These are phyloP conservation scores for Drosophila fulvimacula DNA, from an alignment of 2,888 invertebrate genomes.

Conservation along the genomic window DNA sequence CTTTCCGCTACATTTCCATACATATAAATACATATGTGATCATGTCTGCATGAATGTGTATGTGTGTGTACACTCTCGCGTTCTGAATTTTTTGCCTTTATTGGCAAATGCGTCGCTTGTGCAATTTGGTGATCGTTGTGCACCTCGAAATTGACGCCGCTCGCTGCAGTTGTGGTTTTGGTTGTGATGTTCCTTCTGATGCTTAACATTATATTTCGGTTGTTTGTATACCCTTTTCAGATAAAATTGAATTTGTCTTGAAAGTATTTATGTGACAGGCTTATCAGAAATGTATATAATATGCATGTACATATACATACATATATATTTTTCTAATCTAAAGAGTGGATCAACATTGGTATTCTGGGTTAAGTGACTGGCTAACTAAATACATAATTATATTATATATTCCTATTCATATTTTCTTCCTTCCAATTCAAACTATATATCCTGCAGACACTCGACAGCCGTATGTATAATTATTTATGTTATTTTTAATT, in stretches of 20 bases:
- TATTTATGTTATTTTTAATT: not conserved
- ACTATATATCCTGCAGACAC: not conserved
- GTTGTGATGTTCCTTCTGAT: not conserved
- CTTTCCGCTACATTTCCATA: slow-evolving; percentile 39
- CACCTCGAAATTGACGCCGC: not conserved
- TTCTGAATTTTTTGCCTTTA: not conserved
- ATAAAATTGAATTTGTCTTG: not conserved
- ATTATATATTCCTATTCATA: not conserved
- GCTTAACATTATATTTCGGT: not conserved
- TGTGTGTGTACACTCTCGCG: not conserved
- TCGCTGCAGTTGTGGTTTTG: not conserved
- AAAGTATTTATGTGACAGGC: not conserved
- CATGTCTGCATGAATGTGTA: not conserved
- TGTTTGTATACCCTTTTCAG: not conserved
- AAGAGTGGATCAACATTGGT: too few relatives aligned
- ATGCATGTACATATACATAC: not conserved
- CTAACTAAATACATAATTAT: not conserved
- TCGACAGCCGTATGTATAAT: not conserved
- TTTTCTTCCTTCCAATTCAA: not conserved
- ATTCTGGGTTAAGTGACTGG: too few relatives aligned
- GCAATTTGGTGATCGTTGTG: not conserved
- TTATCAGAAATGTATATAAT: not conserved
- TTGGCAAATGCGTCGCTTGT: not conserved
- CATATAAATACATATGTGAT: not conserved
- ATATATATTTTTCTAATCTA: not conserved